Evolutionary conservation across 2,888 invertebrate species (phyloP).

Genomic region (Norana najaformis): DNA sequence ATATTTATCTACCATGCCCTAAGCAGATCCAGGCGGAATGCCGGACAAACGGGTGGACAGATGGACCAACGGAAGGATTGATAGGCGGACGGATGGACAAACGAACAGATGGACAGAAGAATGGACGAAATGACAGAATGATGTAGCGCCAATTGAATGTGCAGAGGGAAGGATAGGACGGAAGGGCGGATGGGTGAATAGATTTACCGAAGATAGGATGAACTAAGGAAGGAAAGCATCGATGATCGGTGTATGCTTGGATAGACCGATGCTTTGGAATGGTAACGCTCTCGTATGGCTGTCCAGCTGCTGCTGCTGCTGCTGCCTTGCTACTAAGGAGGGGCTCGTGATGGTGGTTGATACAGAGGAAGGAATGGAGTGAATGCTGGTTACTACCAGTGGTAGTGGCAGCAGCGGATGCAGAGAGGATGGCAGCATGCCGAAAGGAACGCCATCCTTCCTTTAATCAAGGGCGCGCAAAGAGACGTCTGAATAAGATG

Average conservation of each 20-base stretch:
- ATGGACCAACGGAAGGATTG: background rate
- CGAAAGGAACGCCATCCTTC: background rate
- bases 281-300: background rate
- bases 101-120: background rate
- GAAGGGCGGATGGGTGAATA: too few relatives aligned
- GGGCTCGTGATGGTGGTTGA: background rate
- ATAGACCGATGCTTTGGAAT: background rate
- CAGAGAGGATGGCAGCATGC: background rate
- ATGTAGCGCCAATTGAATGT: too few relatives aligned
- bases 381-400: background rate
- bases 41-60: too few relatives aligned
- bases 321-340: background rate
- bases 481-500: background rate
- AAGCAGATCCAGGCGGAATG: too few relatives aligned
- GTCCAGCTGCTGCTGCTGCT: background rate
- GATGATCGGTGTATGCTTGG: too few relatives aligned
- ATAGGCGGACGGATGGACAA: background rate
- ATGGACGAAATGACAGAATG: too few relatives aligned
- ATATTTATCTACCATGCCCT: background rate
- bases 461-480: background rate
- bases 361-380: background rate
- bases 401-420: background rate
- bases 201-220: too few relatives aligned
- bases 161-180: too few relatives aligned
- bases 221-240: too few relatives aligned